These are phyloP conservation scores for Ophion ventricosus DNA, from an alignment of 2,888 invertebrate species.

Conservation along the genomic window DNA sequence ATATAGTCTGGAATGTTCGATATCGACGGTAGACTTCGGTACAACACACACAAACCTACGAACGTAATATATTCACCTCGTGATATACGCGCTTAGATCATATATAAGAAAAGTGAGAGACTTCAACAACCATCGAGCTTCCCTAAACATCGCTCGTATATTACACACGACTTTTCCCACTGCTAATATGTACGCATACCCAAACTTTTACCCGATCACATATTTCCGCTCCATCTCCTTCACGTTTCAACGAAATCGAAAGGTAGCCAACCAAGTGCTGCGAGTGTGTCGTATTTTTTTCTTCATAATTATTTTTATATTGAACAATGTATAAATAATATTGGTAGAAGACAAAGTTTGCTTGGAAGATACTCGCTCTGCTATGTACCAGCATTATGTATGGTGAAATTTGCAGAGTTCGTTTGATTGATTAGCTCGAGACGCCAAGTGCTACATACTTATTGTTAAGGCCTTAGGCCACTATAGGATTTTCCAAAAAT, in stretches of 20 bases:
- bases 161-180: conserved; percentile 11
- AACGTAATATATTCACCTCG: background rate
- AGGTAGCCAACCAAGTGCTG: background rate
- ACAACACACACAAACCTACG: background rate
- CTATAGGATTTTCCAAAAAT: too few relatives aligned
- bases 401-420: too few relatives aligned
- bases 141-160: conserved; percentile 23
- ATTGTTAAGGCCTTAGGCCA: too few relatives aligned
- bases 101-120: conserved; percentile 12
- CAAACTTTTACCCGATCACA: conserved; percentile 12
- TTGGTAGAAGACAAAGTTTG: too few relatives aligned
- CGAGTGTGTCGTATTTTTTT: background rate
- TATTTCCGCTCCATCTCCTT: background rate
- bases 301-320: background rate
- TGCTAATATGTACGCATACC: conserved; percentile 4
- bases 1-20: conserved; percentile 55
- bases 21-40: conserved; percentile 46
- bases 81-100: background rate
- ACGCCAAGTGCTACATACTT: too few relatives aligned
- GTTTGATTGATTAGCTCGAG: too few relatives aligned
- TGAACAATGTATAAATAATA: background rate
- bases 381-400: too few relatives aligned
- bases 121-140: conserved; percentile 19
- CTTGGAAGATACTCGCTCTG: too few relatives aligned
- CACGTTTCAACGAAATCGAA: background rate